Evolutionary conservation across 92 coral and sea anemone species (phyloP).

Genomic region (Chrysogorgia sp.): DNA sequence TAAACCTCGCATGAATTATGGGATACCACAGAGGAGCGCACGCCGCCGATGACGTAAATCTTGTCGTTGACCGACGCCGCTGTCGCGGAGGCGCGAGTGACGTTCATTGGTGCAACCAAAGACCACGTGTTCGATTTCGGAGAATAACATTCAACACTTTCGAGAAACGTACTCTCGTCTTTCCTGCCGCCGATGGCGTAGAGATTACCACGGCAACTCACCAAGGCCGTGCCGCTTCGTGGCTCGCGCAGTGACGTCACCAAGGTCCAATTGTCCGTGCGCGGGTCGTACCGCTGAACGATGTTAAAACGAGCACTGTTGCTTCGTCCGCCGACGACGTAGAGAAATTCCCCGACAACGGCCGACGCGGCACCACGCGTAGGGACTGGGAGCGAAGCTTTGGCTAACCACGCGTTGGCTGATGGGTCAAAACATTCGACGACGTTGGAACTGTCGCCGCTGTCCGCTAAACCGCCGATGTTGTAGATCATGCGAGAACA

Average conservation of each 20-base stretch:
- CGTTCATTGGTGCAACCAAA: slow-evolving; percentile 71
- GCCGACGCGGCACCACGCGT: slow-evolving; percentile 23
- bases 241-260: slow-evolving; percentile 48
- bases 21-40: slow-evolving; percentile 38
- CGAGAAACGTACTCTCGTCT: slow-evolving; percentile 74
- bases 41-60: slow-evolving; percentile 93
- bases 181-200: slow-evolving; percentile 97
- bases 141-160: slow-evolving; percentile 72
- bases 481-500: slow-evolving; percentile 8
- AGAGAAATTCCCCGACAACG: slow-evolving; percentile 22
- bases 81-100: slow-evolving; percentile 88
- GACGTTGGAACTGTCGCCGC: slow-evolving; percentile 13
- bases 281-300: slow-evolving; percentile 43
- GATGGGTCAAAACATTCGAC: slow-evolving; percentile 45
- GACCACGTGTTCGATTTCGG: slow-evolving; percentile 82
- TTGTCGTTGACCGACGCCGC: slow-evolving; percentile 82
- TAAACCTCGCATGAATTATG: slow-evolving; percentile 44
- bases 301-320: slow-evolving; percentile 45
- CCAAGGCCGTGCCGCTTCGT: slow-evolving; percentile 83
- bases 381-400: slow-evolving; percentile 40
- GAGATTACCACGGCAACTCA: slow-evolving; percentile 71
- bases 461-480: slow-evolving; percentile 21
- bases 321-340: slow-evolving; percentile 42
- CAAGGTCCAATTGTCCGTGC: slow-evolving; percentile 43
- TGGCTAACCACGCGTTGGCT: slow-evolving; percentile 33